Percentiles rank a stretch among this genome's conserved stretches.
Evolutionary conservation across 2,113 vertebrate species (phyloP).

Genomic region (Delphinapterus leucas): DNA sequence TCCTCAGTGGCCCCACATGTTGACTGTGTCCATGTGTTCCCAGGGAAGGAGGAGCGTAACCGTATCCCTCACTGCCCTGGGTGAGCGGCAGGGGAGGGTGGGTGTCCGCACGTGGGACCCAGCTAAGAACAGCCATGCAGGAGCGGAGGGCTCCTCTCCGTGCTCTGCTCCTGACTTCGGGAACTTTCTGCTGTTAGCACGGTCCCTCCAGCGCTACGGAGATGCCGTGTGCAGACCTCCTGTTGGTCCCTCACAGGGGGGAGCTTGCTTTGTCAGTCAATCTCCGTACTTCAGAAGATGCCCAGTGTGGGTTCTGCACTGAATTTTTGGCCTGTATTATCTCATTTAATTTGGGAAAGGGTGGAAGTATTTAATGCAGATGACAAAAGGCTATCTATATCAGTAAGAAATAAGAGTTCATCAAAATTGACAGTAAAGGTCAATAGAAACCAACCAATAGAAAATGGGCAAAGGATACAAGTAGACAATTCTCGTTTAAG

Average conservation of each 20-base stretch:
- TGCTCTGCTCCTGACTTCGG: background rate
- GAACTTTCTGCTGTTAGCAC: background rate
- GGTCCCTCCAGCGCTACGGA: background rate
- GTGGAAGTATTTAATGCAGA: background rate
- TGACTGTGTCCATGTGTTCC: background rate
- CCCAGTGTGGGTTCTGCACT: background rate
- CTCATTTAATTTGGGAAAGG: background rate
- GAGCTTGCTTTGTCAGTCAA: background rate
- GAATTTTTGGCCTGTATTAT: background rate
- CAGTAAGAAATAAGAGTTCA: background rate
- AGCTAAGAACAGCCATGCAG: background rate
- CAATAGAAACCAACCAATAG: background rate
- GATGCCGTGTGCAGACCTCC: no score
- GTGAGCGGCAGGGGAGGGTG: background rate
- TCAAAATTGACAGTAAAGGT: background rate
- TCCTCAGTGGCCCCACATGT: background rate
- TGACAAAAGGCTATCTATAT: background rate
- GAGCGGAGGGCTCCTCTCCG: background rate
- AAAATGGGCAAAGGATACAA: background rate
- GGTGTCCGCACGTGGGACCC: rapidly evolving
- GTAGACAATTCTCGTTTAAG: background rate
- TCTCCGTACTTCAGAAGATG: background rate
- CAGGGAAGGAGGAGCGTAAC: background rate
- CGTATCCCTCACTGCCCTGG: rapidly evolving
- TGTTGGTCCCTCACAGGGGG: background rate